These are phyloP conservation scores for Ryuthela nishihirai DNA, from an alignment of 2,888 invertebrate genomes.

Conservation along the genomic window DNA sequence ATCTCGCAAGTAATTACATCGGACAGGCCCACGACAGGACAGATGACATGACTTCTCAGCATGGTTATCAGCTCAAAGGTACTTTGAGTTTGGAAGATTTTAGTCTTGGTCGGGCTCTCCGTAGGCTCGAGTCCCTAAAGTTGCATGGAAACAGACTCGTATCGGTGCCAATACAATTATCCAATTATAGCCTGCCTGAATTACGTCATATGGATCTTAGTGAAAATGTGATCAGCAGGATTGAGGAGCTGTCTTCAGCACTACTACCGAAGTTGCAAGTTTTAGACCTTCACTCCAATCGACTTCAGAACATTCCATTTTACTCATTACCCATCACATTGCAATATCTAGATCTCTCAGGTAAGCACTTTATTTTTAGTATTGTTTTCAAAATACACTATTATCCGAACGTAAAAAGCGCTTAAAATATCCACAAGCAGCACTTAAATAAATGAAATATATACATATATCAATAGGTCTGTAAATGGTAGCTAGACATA, in stretches of 20 bases:
- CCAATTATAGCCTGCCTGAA: constrained; percentile 1
- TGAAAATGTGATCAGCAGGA: constrained; percentile 11
- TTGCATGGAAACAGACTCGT: constrained; percentile 9
- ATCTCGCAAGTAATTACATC: constrained; percentile 14
- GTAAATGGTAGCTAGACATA: too few relatives aligned
- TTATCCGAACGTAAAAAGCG: too few relatives aligned
- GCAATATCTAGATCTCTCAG: constrained; percentile 20
- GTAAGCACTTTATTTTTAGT: constrained; percentile 3
- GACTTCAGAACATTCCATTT: constrained; percentile 8
- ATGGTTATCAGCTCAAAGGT: constrained; percentile 14
- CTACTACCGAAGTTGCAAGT: constrained; percentile 8
- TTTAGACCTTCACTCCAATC: constrained; percentile 16
- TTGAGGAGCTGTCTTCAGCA: constrained; percentile 1
- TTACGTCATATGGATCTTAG: constrained; percentile 13
- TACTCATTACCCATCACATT: constrained; percentile 11
- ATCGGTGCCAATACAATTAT: constrained; percentile 6
- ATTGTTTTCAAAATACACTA: too few relatives aligned
- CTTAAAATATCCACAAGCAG: too few relatives aligned
- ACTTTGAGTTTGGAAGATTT: constrained; percentile 7
- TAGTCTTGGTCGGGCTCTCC: not conserved
- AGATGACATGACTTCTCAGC: not conserved
- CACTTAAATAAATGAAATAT: too few relatives aligned
- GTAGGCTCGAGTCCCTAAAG: constrained; percentile 9
- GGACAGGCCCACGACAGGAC: constrained; percentile 7
- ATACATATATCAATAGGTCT: too few relatives aligned